Conservation (phyloP, 1,140 invertebrate species). For the Trachymyrmex septentrionalis region DNA sequence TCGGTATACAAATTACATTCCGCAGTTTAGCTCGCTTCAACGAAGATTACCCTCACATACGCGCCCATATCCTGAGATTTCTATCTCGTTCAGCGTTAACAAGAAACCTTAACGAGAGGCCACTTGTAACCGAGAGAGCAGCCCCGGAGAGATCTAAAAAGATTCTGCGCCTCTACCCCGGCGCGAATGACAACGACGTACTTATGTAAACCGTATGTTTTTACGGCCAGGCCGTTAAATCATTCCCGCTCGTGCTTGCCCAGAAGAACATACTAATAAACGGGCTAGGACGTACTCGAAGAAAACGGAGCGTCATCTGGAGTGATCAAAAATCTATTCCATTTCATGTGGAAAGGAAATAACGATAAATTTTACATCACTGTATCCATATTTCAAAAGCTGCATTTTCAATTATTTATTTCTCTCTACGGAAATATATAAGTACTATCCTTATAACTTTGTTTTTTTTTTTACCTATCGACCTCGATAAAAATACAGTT, state of each 20-base stretch:
- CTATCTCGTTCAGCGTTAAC: conserved; percentile 60
- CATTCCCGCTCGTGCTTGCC: conserved; percentile 74
- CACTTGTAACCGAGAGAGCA: conserved; percentile 56
- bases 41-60: conserved; percentile 53
- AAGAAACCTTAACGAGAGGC: conserved; percentile 73
- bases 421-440: neutral
- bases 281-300: conserved; percentile 63
- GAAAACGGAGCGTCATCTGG: conserved; percentile 69
- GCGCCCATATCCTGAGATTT: conserved; percentile 49
- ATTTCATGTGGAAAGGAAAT: neutral
- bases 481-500: neutral
- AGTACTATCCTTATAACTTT: neutral
- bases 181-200: conserved; percentile 77
- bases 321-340: conserved; percentile 73
- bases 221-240: conserved; percentile 75
- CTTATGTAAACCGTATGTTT: conserved; percentile 80
- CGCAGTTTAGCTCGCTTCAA: conserved; percentile 49
- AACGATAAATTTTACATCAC: neutral
- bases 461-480: too few relatives aligned
- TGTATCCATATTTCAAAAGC: neutral
- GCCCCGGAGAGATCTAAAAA: conserved; percentile 57
- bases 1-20: conserved; percentile 62
- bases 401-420: neutral
- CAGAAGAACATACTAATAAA: conserved; percentile 75
- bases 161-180: conserved; percentile 60